phyloP scores from a whole-genome alignment of 1,140 invertebrate species.

The Zophobas morio region DNA sequence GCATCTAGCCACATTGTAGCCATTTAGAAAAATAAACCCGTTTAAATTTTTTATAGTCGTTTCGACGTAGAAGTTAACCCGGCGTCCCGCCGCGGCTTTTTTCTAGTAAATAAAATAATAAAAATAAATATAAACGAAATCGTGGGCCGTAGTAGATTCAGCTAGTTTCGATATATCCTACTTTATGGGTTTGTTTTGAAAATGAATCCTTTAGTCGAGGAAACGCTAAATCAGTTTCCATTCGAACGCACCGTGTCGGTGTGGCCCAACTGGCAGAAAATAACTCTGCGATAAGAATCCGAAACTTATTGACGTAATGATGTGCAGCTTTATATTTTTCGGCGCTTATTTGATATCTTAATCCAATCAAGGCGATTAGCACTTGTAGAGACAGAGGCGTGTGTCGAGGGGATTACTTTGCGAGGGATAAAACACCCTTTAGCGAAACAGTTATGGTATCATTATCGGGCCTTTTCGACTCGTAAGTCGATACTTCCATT shows the following conservation, averaged over 20 bases:
- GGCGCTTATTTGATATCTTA: constrained; percentile 24
- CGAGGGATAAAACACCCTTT: neutral
- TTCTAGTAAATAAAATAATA: constrained; percentile 33
- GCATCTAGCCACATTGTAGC: too few species aligned
- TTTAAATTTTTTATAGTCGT: too few species aligned
- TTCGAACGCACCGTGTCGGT: neutral
- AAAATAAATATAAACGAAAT: constrained; percentile 31
- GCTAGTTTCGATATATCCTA: neutral
- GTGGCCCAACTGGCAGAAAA: constrained; percentile 4
- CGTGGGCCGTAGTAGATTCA: constrained; percentile 9
- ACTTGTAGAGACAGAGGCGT: neutral
- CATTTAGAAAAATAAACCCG: too few species aligned
- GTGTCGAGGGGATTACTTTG: neutral
- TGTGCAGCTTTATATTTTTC: neutral
- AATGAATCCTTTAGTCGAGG: constrained; percentile 1
- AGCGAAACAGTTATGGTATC: constrained; percentile 1
- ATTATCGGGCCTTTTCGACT: constrained; percentile 5
- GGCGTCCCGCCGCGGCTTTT: neutral
- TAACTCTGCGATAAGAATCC: constrained; percentile 26
- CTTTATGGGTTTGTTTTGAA: constrained; percentile 37
- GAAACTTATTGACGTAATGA: constrained; percentile 40
- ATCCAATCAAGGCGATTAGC: constrained; percentile 10
- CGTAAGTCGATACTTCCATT: constrained; percentile 6
- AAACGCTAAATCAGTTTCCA: constrained; percentile 11
- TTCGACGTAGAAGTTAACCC: too few species aligned